Evolutionary conservation across 2,888 invertebrate species (phyloP), one percentile per base, ranked within the genome.

Genomic region (Chrysina gloriosa): DNA sequence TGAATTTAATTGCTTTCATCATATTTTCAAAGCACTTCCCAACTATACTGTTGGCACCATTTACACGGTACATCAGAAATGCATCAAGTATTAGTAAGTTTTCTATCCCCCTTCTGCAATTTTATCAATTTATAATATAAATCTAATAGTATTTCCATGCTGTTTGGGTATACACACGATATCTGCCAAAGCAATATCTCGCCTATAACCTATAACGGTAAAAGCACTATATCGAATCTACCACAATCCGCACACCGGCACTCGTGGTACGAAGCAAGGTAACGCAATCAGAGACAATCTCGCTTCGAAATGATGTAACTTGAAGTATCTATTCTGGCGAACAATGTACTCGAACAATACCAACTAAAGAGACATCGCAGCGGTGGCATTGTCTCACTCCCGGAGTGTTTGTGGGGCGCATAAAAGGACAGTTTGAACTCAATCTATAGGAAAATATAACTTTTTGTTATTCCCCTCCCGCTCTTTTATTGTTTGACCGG

Each of bases 221-320:
- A 47, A 23, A 23, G 31, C 50, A 50, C 14, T 34, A 21, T n/a
- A 47, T 48, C 29, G 5, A 19, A 63, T 31, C 23, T 21, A 36
- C 50, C 42, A 54, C 48, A 58, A 69, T 71, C 72, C 71, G 70
- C 70, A 68, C 61, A 64, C 23, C 63, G 48, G 52, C 61, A 64
- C 71, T 72, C 69, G 71, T 68, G 69, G 70, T 63, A 68, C 75
- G 67, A 70, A 77, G 75, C 76, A 77, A 81, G 81, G 81, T 81
- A 82, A 82, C 81, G 81, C 82, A 82, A 82, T 82, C 81, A 77
- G 77, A 80, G 45, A 52, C 67, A 58, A 64, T 64, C 63, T 68
- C 80, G 82, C 81, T 82, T 80, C 77, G 81, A 81, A 80, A 82
- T 81, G 82, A 82, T 83, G 83, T 82, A 82, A 83, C 82, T 82